Evolutionary conservation across 2,113 vertebrate genomes (phyloP).

Genomic region (Cyprinodon brontotheroides): DNA sequence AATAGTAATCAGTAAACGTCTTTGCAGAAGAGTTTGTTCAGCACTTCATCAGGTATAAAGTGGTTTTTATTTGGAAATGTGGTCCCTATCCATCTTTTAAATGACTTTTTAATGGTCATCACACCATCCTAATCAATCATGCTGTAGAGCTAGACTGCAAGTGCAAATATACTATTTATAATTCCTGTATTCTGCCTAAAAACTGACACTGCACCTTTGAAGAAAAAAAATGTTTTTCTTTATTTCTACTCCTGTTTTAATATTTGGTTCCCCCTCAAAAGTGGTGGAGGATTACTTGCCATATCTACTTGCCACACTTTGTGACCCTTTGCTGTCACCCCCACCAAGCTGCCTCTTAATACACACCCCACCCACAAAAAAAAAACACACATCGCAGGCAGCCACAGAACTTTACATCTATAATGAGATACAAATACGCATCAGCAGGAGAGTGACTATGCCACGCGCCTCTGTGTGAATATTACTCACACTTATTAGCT

Average conservation of each 20-base stretch:
- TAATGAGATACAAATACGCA: slow-evolving; percentile 81
- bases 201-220: slow-evolving; percentile 33
- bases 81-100: slow-evolving; percentile 84
- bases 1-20: slow-evolving; percentile 77
- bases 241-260: slow-evolving; percentile 28
- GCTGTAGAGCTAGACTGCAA: slow-evolving; percentile 67
- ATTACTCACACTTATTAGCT: slow-evolving; percentile 81
- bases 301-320: slow-evolving; percentile 33
- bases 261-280: slow-evolving; percentile 4
- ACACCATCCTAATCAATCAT: slow-evolving; percentile 83
- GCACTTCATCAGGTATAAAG: slow-evolving; percentile 83
- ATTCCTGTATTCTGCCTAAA: slow-evolving; percentile 62
- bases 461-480: slow-evolving; percentile 80
- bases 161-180: slow-evolving; percentile 74
- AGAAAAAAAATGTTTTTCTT: slow-evolving; percentile 25
- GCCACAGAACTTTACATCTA: slow-evolving; percentile 75
- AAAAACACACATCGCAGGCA: slow-evolving; percentile 10
- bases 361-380: background rate
- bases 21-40: slow-evolving; percentile 80
- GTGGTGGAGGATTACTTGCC: slow-evolving; percentile 14
- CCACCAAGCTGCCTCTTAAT: slow-evolving; percentile 6
- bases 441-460: slow-evolving; percentile 78
- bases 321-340: slow-evolving; percentile 55
- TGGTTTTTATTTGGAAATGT: slow-evolving; percentile 83
- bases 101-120: slow-evolving; percentile 85